Conservation (phyloP, 2,113 vertebrate species). For the Pitta sordida region DNA sequence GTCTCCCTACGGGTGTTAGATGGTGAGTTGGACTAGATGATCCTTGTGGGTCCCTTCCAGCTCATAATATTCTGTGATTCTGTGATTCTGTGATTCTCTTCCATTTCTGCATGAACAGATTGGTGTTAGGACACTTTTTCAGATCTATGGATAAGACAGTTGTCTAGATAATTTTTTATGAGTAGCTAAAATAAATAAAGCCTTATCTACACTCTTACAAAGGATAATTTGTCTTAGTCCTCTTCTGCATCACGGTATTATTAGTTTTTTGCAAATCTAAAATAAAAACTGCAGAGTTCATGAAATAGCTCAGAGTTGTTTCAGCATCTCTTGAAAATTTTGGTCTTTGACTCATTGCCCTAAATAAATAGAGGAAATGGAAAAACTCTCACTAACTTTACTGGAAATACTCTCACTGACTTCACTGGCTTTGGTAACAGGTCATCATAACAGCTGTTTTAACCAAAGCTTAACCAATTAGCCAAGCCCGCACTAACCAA, state of each 20-base stretch:
- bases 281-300: not conserved
- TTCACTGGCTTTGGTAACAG: not conserved
- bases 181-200: not conserved
- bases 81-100: too few species aligned
- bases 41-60: too few species aligned
- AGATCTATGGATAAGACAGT: not conserved
- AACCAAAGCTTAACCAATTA: not conserved
- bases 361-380: slow-evolving; percentile 21
- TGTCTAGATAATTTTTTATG: not conserved
- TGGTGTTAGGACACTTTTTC: not conserved
- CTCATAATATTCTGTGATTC: too few species aligned
- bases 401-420: not conserved
- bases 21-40: too few species aligned
- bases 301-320: not conserved
- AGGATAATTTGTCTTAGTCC: not conserved
- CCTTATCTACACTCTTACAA: not conserved
- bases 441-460: not conserved
- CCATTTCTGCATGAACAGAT: not conserved
- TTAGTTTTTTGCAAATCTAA: not conserved
- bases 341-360: not conserved
- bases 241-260: not conserved
- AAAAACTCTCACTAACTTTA: not conserved
- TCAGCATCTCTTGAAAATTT: not conserved
- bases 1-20: too few species aligned
- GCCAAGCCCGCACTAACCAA: not conserved